Conservation (phyloP, 2,888 invertebrate genomes). For the Diabrotica balteata region DNA sequence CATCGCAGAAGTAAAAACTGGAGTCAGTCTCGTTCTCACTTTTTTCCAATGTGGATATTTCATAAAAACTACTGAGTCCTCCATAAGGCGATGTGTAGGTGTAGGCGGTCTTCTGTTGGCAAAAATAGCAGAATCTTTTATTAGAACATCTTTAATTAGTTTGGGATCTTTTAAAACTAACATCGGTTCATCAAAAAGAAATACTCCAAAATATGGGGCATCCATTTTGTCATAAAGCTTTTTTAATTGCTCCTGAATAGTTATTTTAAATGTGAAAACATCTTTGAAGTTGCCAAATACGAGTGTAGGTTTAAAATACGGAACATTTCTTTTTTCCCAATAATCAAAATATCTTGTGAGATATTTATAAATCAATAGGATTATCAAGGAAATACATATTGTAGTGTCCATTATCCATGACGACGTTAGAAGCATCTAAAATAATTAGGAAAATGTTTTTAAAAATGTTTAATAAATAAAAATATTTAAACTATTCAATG, state of each 20-base stretch:
- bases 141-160: slow-evolving; percentile 60
- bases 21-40: slow-evolving; percentile 63
- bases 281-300: slow-evolving; percentile 44
- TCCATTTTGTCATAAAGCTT: slow-evolving; percentile 26
- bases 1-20: slow-evolving; percentile 65
- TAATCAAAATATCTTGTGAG: slow-evolving; percentile 44
- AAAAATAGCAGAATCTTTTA: slow-evolving; percentile 62
- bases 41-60: slow-evolving; percentile 64
- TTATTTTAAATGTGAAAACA: slow-evolving; percentile 30
- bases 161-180: slow-evolving; percentile 61
- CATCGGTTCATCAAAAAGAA: slow-evolving; percentile 61
- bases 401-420: slow-evolving; percentile 13
- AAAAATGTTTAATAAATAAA: too few relatives aligned
- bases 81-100: slow-evolving; percentile 57
- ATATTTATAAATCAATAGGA: slow-evolving; percentile 38
- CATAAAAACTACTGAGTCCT: slow-evolving; percentile 58
- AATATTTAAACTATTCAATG: too few relatives aligned
- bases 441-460: too few relatives aligned
- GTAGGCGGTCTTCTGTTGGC: slow-evolving; percentile 59
- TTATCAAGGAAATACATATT: neutral
- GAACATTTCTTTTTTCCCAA: slow-evolving; percentile 44
- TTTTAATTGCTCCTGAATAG: slow-evolving; percentile 35
- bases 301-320: slow-evolving; percentile 41
- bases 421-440: neutral
- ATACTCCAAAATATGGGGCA: slow-evolving; percentile 61